Percentiles rank a stretch among this genome's conserved stretches.
phyloP scores from a whole-genome alignment of 1,140 invertebrate species.

The Maconellicoccus hirsutus region DNA sequence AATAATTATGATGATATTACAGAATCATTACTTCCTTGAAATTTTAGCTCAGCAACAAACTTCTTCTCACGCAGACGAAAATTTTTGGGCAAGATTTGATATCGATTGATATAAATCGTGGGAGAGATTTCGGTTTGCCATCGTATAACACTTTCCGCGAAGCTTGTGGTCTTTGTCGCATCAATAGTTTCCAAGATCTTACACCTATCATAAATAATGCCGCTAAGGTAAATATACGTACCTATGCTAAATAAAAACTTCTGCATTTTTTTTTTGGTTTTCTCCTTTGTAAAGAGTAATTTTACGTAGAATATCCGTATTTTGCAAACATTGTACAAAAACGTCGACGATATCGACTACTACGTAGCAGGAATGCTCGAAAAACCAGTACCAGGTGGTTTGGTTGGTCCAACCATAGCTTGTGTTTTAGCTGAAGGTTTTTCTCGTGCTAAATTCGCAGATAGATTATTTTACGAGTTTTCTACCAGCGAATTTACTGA shows the following conservation, averaged over 20 bases:
- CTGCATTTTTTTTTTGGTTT: background rate
- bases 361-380: constrained; percentile 57
- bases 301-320: constrained; percentile 32
- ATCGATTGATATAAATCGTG: constrained; percentile 74
- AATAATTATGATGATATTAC: background rate
- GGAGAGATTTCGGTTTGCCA: constrained; percentile 77
- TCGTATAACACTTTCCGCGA: constrained; percentile 64
- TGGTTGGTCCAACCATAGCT: constrained; percentile 44
- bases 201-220: constrained; percentile 27
- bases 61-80: background rate
- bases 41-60: background rate
- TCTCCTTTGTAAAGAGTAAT: too few relatives aligned
- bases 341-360: constrained; percentile 77
- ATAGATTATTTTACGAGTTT: constrained; percentile 65
- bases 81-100: constrained; percentile 51
- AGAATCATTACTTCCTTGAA: background rate
- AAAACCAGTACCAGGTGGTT: constrained; percentile 35
- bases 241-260: too few relatives aligned
- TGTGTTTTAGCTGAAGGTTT: constrained; percentile 48
- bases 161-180: constrained; percentile 60
- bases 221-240: constrained; percentile 19
- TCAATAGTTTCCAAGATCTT: constrained; percentile 40
- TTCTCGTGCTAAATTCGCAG: constrained; percentile 46
- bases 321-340: constrained; percentile 48
- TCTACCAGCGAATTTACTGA: background rate